Percentiles rank a stretch among this genome's conserved stretches.
phyloP scores from a whole-genome alignment of 2,888 invertebrate species.

The Hoplodrina ambigua region DNA sequence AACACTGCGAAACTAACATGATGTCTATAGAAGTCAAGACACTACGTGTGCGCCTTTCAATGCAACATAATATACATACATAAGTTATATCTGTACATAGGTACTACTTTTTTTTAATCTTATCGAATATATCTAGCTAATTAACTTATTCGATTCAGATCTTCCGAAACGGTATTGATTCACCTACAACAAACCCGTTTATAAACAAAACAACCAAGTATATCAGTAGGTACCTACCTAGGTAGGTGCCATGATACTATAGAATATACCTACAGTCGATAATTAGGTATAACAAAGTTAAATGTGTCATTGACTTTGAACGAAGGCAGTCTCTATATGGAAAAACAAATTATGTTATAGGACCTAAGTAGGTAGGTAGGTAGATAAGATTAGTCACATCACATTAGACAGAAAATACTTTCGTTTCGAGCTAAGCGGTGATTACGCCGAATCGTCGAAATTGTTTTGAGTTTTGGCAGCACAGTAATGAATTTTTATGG shows the following conservation, averaged over 20 bases:
- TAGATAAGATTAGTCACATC: not conserved
- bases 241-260: no score
- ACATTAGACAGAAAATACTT: not conserved
- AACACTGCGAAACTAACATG: no score
- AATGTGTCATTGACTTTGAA: constrained; percentile 18
- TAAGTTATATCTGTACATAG: no score
- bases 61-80: no score
- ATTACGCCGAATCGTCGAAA: not conserved
- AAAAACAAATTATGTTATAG: not conserved
- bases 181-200: no score
- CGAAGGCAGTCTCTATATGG: not conserved
- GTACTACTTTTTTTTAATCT: not conserved
- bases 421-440: not conserved
- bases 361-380: not conserved
- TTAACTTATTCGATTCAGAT: constrained; percentile 1
- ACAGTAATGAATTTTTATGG: no score
- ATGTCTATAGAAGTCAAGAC: no score
- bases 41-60: no score
- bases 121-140: constrained; percentile 1
- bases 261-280: no score
- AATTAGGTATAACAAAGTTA: constrained; percentile 3
- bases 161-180: not conserved
- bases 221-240: no score
- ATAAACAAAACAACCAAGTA: constrained; percentile 4
- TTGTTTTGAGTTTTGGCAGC: not conserved